Base-by-base conservation (phyloP, 1,140 invertebrate genomes). In the Cotesia vestalis region DNA sequence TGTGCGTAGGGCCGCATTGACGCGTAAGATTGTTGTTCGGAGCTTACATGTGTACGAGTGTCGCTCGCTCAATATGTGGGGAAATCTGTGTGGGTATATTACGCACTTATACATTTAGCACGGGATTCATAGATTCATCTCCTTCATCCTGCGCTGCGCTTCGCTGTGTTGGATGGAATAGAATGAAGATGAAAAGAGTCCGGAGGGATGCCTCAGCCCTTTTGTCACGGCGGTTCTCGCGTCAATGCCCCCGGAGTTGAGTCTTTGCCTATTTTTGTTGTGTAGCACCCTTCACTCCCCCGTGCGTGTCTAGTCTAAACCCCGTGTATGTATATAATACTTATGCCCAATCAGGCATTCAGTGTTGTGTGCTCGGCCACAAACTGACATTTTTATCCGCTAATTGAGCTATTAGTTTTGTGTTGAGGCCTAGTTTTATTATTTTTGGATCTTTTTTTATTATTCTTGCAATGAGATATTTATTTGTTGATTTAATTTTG, bases 151-250 rank as follows among this genome's bases (percentile, higher is more conserved):
- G 69, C 34, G 71, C 71, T 17, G 63, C 40, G 46, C 66, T 61
- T 74, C 52, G 46, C 70, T 69, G 75, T 75, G 36, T 20, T 63
- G 27, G 14, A 52, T 64, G 9, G 1, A 36, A 12, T n/a, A 34
- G 4, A 4, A 35, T 12, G 52, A 12, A 57, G 59, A 69, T 14
- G 38, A 12, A 60, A 38, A 59, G 52, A 36, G 36, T 64, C 27
- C 79, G 68, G 78, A 67, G 79, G 79, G 82, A 85, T 86, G 85
- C 84, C 84, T 84, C 85, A 85, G 82, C 84, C 80, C 83, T 81
- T 85, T 86, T 86, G 84, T 86, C 77, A 84, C 77, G 78, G 83
- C 70, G 84, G 84, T 85, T 86, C 85, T 81, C 84, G 85, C 85
- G 85, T 86, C 85, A 86, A 84, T 85, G 84, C 84, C 76, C 83